phyloP scores from a whole-genome alignment of 2,888 invertebrate genomes.

The Philonicus albiceps region DNA sequence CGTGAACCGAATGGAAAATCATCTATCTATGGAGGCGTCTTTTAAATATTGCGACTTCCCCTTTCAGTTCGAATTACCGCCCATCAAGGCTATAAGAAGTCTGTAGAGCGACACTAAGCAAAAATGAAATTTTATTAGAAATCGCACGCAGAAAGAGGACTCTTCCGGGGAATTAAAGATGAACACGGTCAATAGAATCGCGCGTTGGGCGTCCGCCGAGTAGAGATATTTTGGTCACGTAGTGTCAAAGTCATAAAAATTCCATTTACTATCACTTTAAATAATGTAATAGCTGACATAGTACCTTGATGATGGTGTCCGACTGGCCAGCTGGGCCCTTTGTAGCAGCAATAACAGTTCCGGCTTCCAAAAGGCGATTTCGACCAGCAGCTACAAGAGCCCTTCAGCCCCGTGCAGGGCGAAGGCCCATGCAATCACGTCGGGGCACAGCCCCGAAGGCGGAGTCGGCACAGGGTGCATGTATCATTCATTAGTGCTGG shows the following conservation, averaged over 20 bases:
- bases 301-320: conserved; percentile 18
- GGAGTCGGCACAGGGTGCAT: conserved; percentile 18
- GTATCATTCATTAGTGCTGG: conserved; percentile 6
- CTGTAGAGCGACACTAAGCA: neutral
- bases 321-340: neutral
- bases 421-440: conserved; percentile 16
- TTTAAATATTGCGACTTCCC: neutral
- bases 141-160: neutral
- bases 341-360: neutral
- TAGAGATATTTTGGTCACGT: conserved; percentile 45
- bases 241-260: conserved; percentile 47
- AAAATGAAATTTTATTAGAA: conserved; percentile 20
- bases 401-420: neutral
- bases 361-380: neutral
- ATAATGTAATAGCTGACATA: conserved; percentile 42
- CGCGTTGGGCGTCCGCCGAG: neutral
- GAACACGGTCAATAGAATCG: neutral
- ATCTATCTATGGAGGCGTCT: neutral
- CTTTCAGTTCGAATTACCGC: neutral
- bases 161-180: neutral
- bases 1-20: neutral
- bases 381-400: neutral
- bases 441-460: neutral
- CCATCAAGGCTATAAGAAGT: neutral
- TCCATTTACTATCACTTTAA: conserved; percentile 48